A percentile compares a stretch with the other conserved stretches of the same genome.
Evolutionary conservation across 2,888 invertebrate species (phyloP).

Genomic region (Lottia gigantea): DNA sequence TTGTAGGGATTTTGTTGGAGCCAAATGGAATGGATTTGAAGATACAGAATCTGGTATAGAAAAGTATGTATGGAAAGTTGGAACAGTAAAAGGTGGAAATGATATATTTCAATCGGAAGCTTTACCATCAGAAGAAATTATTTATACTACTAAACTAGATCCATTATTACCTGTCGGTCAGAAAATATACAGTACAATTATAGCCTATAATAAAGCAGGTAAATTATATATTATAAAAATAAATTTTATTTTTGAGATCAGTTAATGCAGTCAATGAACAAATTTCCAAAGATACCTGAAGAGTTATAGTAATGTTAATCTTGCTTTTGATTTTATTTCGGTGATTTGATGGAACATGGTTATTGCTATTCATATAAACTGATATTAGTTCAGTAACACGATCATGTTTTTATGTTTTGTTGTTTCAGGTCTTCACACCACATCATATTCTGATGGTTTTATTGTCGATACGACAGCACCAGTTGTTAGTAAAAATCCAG

Average conservation of each 20-base stretch:
- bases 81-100: constrained; percentile 34
- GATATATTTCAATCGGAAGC: constrained; percentile 30
- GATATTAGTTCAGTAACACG: too few species aligned
- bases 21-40: constrained; percentile 41
- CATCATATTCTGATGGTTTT: constrained; percentile 39
- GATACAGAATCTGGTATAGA: constrained; percentile 44
- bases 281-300: too few species aligned
- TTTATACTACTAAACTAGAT: constrained; percentile 17
- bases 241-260: too few species aligned
- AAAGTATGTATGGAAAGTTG: constrained; percentile 41
- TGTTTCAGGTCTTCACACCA: constrained; percentile 22
- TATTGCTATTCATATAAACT: not conserved
- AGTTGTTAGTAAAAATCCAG: constrained; percentile 18
- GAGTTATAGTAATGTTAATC: too few species aligned
- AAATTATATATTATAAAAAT: too few species aligned
- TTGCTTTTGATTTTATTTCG: too few species aligned
- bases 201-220: constrained; percentile 40
- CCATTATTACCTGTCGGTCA: constrained; percentile 27
- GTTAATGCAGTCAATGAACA: too few species aligned
- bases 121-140: constrained; percentile 27
- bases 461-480: constrained; percentile 35
- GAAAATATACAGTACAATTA: constrained; percentile 35
- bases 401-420: not conserved
- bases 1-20: constrained; percentile 27
- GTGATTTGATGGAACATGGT: too few species aligned